Conservation (phyloP, 2,113 vertebrate genomes). For the Rissa tridactyla region DNA sequence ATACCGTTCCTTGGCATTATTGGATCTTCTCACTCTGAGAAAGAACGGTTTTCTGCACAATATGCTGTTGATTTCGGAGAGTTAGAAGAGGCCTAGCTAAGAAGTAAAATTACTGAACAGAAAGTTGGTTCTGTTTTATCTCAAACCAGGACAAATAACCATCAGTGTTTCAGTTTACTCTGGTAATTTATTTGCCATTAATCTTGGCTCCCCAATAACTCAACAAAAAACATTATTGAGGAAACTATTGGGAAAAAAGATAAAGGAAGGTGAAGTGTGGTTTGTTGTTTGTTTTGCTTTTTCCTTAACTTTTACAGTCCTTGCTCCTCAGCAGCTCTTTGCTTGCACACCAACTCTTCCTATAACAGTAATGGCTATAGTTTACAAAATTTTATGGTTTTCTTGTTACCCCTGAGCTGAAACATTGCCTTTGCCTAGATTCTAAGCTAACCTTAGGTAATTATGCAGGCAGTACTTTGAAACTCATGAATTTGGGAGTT, state of each 20-base stretch:
- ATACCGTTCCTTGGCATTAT: too few relatives aligned
- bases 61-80: too few relatives aligned
- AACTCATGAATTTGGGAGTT: not conserved
- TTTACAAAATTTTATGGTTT: not conserved
- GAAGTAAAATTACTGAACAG: too few relatives aligned
- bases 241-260: not conserved
- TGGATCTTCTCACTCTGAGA: too few relatives aligned
- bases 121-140: too few relatives aligned
- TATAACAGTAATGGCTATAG: not conserved
- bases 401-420: not conserved
- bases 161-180: not conserved
- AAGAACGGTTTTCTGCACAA: too few relatives aligned
- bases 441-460: not conserved
- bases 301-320: not conserved
- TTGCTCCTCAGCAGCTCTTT: not conserved
- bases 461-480: not conserved
- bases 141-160: not conserved
- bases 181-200: not conserved
- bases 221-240: not conserved
- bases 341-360: not conserved
- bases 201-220: not conserved
- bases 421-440: not conserved
- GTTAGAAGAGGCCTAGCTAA: too few relatives aligned
- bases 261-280: not conserved
- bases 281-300: not conserved